phyloP scores from a whole-genome alignment of 2,888 invertebrate species.

The Ornithoptera priamus region DNA sequence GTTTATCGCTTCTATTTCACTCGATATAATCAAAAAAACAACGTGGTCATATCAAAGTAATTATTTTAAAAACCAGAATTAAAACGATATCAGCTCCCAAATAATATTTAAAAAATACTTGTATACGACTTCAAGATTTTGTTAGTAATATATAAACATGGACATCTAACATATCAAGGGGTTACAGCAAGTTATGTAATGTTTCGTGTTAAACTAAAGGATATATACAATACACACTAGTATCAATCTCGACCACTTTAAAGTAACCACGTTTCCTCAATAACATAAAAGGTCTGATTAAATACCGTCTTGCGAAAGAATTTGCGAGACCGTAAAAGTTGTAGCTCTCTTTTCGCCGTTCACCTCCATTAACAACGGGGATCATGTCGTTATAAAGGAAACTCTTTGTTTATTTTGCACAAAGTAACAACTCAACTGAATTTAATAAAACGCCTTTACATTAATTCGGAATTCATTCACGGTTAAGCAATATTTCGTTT shows the following conservation, averaged over 20 bases:
- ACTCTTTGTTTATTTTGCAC: constrained; percentile 29
- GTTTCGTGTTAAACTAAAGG: neutral
- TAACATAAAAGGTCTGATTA: constrained; percentile 30
- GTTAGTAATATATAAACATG: too few species aligned
- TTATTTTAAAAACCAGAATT: too few species aligned
- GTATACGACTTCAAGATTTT: too few species aligned
- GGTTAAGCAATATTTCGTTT: constrained; percentile 12
- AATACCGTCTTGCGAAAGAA: constrained; percentile 27
- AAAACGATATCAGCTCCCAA: too few species aligned
- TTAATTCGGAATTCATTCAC: constrained; percentile 14
- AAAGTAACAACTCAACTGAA: constrained; percentile 30
- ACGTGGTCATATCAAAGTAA: too few species aligned
- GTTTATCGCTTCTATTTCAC: too few species aligned
- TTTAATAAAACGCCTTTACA: constrained; percentile 23
- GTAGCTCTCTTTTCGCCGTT: constrained; percentile 29
- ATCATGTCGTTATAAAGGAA: constrained; percentile 26
- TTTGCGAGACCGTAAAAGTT: constrained; percentile 30
- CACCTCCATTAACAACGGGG: constrained; percentile 28
- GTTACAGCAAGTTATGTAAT: too few species aligned
- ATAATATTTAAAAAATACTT: too few species aligned
- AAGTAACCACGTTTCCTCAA: constrained; percentile 25
- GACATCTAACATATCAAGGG: too few species aligned
- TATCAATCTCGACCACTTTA: constrained; percentile 26
- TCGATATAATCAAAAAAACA: too few species aligned
- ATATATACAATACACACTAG: constrained; percentile 10